Evolutionary conservation across 2,888 invertebrate species (phyloP), one percentile per base, ranked within the genome.

Genomic region (Eustalomyia histrio): DNA sequence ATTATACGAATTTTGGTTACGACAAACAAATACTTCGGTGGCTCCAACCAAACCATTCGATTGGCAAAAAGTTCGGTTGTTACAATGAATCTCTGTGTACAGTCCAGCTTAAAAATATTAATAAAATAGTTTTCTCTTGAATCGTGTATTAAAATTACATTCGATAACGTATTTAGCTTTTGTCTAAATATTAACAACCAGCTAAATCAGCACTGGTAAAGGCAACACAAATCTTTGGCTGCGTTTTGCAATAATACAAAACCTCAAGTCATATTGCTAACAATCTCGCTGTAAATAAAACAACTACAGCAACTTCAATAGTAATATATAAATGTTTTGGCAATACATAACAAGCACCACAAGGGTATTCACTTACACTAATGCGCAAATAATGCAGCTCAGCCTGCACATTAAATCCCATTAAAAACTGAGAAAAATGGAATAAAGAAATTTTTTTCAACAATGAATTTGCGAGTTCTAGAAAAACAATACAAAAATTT

Each of bases 301-400:
- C 33, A 52, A 29, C 29, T 21, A 17, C 17, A 16, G 50, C 18
- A 61, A 29, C 17, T 29, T 14, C n/a, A 17, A 14, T 43, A 14
- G 21, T 12, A 52, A 2, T 17, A 8, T 52, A 65, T 52, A 18
- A 35, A 21, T 12, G 29, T 33, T 55, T 16, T 16, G 4, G 14
- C 50, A 64, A 35, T 29, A 7, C 29, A 29, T 53, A 65, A 21
- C 43, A 69, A 63, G 55, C 2, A 18, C n/a, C 52, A 64, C 43
- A 33, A 35, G 64, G 79, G 67, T 43, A 76, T 68, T 61, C 78
- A 79, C 63, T 79, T 55, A 79, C 63, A 65, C 39, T 79, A 79
- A 80, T 73, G 82, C 68, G 82, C 61, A 76, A 81, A 79, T 83
- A 84, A 84, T 82, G 75, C 79, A 73, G 80, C 74, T 78, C 61